Base-by-base conservation (phyloP, 2,113 vertebrate species). In the Pseudopodoces humilis region DNA sequence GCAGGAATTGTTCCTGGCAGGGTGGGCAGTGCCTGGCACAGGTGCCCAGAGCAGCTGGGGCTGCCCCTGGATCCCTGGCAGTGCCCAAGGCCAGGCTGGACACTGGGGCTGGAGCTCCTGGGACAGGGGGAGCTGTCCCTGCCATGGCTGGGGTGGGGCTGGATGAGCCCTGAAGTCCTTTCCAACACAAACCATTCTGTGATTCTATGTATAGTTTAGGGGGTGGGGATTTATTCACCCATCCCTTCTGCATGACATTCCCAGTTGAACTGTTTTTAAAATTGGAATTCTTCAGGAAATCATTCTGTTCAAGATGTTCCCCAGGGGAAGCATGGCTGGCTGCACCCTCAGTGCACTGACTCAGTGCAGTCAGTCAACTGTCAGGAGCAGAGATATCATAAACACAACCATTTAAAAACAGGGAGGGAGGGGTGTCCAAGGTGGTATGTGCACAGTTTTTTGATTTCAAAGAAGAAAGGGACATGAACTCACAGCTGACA, bases 401-500 rank as follows among this genome's bases (percentile, higher is more conserved):
- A 93, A 71, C 6, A 53, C 5, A 31, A 7, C 8, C 47, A 83
- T 28, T 60, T 41, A 27, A 67, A 67, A 65, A 19, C 1, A 3
- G 30, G 43, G 7, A 9, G 4, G 8, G 6, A 24, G 30, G 5
- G 46, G 10, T 14, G 55, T 53, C 52, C 49, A 30, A 0, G 16
- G 10, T 8, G 1, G 4, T 20, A 17, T 1, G 5, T 5, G 43
- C 24, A 17, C 2, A 0, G 33, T 14, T 35, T 44, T 58, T 50
- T 8, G 30, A 47, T 47, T 83, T 20, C 28, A 55, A 31, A n/a
- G 8, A 70, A 18, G 24, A 28, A 83, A 78, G 44, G 5, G 59
- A 50, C 64, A 23, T 2, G 47, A 37, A 99, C 99, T 99, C 97
- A 99, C 99, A 99, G 98, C 87, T 99, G 99, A 96, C 99, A 99